These are phyloP conservation scores for Heteronetta atricapilla DNA, from an alignment of 2,113 vertebrate species.

Conservation along the genomic window DNA sequence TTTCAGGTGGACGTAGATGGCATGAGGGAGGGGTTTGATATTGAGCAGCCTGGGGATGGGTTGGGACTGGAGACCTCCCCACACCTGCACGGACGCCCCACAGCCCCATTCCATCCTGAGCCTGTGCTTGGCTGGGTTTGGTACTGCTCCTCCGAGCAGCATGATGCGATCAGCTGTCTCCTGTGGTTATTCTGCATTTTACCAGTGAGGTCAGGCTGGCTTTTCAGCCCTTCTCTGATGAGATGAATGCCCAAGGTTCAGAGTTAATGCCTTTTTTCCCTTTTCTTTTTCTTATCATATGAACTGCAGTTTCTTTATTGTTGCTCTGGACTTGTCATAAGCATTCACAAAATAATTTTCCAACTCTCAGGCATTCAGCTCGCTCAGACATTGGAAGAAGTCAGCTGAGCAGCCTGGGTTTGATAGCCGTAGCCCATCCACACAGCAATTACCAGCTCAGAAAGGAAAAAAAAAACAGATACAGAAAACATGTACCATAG, in stretches of 20 bases:
- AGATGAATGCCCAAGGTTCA: background rate
- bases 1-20: background rate
- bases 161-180: background rate
- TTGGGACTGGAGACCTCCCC: background rate
- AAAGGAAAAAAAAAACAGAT: background rate
- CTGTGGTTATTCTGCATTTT: background rate
- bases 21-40: background rate
- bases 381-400: background rate
- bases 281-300: background rate
- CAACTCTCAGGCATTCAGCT: background rate
- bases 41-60: accelerated
- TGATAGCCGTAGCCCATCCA: background rate
- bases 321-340: background rate
- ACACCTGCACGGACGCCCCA: accelerated
- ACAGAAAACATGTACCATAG: background rate
- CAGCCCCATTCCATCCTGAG: accelerated
- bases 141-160: background rate
- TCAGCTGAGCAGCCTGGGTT: background rate
- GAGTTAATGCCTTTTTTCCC: background rate
- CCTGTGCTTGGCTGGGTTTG: background rate
- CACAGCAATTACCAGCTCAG: background rate
- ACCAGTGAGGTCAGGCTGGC: background rate
- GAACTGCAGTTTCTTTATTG: background rate
- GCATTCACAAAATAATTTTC: background rate
- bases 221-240: background rate